Conservation (phyloP, 2,888 invertebrate genomes). For the Dioctria rufipes region DNA sequence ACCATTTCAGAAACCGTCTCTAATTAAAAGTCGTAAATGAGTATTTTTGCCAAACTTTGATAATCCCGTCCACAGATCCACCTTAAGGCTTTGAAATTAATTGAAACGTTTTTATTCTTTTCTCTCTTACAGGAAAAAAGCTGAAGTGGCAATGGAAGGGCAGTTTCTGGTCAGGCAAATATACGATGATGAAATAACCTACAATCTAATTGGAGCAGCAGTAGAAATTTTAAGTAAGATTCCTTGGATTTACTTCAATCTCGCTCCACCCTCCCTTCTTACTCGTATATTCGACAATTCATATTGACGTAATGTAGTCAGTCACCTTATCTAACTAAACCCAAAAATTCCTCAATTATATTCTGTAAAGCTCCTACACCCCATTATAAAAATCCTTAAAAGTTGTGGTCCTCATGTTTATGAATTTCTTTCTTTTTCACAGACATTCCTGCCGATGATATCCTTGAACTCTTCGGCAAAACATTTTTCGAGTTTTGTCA, state of each 20-base stretch:
- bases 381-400: background rate
- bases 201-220: constrained; percentile 92
- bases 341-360: background rate
- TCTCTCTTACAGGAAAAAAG: constrained; percentile 82
- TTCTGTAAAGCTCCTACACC: background rate
- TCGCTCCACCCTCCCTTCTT: background rate
- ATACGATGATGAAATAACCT: constrained; percentile 96
- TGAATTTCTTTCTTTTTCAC: constrained; percentile 63
- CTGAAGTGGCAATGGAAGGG: constrained; percentile 94
- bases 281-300: background rate
- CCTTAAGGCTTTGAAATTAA: constrained; percentile 37
- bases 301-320: background rate
- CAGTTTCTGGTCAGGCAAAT: constrained; percentile 95
- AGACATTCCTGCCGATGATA: constrained; percentile 93
- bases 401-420: background rate
- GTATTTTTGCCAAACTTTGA: constrained; percentile 33
- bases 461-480: constrained; percentile 92
- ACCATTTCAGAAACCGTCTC: constrained; percentile 32
- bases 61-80: background rate
- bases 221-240: constrained; percentile 90
- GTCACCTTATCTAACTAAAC: background rate
- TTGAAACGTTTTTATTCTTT: constrained; percentile 57
- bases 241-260: background rate
- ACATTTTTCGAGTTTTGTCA: constrained; percentile 98
- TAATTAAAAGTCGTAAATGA: constrained; percentile 45